Evolutionary conservation across 2,797 vertebrate genomes (phyloP), one percentile per base, ranked within the genome.

Genomic region (Premnoplex brunnescens): DNA sequence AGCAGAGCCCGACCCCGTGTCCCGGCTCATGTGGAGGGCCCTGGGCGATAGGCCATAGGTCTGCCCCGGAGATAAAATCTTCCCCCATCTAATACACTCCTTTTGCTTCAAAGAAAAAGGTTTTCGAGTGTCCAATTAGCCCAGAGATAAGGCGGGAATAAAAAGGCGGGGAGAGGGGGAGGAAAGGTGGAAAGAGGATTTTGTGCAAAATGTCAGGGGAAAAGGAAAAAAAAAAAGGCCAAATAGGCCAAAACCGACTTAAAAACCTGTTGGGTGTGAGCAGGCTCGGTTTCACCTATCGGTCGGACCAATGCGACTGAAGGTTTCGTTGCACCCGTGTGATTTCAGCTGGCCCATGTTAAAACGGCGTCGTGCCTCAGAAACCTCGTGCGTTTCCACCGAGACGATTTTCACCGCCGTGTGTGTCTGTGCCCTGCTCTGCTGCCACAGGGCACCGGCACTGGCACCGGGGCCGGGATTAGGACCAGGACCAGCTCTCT

Each of bases 381-480:
- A 13, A 36, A 52, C 27, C 41, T 26, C 19, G 3, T 16, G 77
- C 28, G 10, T 37, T 71, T 32, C 39, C 44, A 18, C 32, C 0
- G 36, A 9, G 74, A 2, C 2, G 9, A 10, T n/a, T 46, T 55
- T 7, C 5, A 2, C 22, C 16, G 11, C 14, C 9, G 10, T 43
- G 0, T 12, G 64, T 8, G 21, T 37, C n/a, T 1, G 49, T 21
- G 8, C 10, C 28, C 14, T 5, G 36, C 52, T 23, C 59, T 24
- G 76, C 30, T 28, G 36, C 20, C 7, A 1, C 7, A 4, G 9
- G 7, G 44, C 22, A 46, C 9, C 10, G 34, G 32, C 6, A 11
- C 32, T 22, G 34, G 37, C 7, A 11, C 32, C 8, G 7, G 43
- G 23, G 7, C 16, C 8, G 36, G 41, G 8, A 15, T 32, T 5